phyloP scores from a whole-genome alignment of 1,140 invertebrate species.

The Macrosteles quadrilineatus region DNA sequence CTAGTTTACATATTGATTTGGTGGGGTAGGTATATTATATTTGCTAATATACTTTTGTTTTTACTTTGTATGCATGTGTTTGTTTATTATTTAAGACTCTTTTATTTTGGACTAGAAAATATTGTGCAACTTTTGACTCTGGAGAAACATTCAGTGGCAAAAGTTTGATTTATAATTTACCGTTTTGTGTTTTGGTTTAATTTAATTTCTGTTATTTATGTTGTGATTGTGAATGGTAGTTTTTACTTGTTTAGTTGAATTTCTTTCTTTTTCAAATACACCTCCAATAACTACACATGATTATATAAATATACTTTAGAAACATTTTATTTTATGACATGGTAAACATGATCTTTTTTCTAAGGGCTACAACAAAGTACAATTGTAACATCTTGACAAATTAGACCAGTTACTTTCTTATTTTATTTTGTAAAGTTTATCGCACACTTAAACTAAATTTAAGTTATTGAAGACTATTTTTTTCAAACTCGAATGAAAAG shows the following conservation, averaged over 20 bases:
- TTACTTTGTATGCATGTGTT: constrained; percentile 29
- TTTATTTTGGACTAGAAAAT: constrained; percentile 30
- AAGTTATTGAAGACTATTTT: too few species aligned
- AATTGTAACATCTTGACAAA: background rate
- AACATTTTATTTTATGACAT: background rate
- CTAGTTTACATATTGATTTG: constrained; percentile 2
- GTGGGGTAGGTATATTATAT: background rate
- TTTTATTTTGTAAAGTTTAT: background rate
- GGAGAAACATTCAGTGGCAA: constrained; percentile 20
- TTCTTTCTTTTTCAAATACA: background rate
- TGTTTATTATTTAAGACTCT: constrained; percentile 23
- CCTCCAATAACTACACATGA: background rate
- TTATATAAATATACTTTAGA: background rate
- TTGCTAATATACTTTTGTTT: constrained; percentile 13
- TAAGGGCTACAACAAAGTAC: background rate
- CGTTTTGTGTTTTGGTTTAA: background rate
- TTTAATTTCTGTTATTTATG: background rate
- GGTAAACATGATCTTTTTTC: background rate
- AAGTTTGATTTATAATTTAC: background rate
- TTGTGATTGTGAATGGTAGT: background rate
- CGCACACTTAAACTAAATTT: too few species aligned
- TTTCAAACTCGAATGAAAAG: too few species aligned
- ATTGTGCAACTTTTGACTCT: constrained; percentile 25
- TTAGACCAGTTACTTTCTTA: background rate
- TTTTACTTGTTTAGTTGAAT: background rate